Evolutionary conservation across 2,113 vertebrate species (phyloP), one percentile per base, ranked within the genome.

Genomic region (Etheostoma cragini): DNA sequence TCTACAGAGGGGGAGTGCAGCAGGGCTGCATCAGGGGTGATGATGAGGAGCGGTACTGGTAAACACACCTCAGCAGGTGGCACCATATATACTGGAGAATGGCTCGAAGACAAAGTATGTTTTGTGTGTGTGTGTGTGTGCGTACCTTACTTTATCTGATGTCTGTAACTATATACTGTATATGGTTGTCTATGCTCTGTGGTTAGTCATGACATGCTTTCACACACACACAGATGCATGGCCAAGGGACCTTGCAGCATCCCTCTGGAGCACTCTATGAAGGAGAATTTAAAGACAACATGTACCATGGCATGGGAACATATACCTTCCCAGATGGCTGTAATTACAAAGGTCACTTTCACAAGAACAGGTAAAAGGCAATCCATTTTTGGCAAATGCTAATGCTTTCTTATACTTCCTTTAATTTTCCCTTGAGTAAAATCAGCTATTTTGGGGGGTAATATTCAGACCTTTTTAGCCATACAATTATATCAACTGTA

Each of bases 281-380:
- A 95, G 96, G 97, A 45, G 86, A 96, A 50, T 97, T 98, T 88
- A 94, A 94, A 86, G 93, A 96, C 87, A 96, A 96, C 85, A 95
- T 92, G 95, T 97, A 96, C 88, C 95, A 97, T 7, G 95, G 96
- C 73, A 65, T 38, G 21, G 96, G 96, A 60, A 96, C 87, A 15
- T 97, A 97, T 47, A 93, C 81, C 47, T 97, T 97, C 88, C 93
- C 95, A 10, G 95, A 92, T 61, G 94, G 95, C 67, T 92, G 94
- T 33, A 92, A 92, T 56, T 96, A 96, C 66, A 92, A 84, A 30
- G 96, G 96, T 82, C 90, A 75, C n/a, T 97, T 98, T 86, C 77
- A 78, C 69, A 80, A 95, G 65, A 97, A 97, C 87, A 97, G 94
- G 96, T 97, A 88, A 88, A 77, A 63, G 74, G 6, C 24, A 50